Percentiles rank a stretch among this genome's conserved stretches.
Evolutionary conservation across 1,140 invertebrate species (phyloP).

Genomic region (Holotrichia oblita): DNA sequence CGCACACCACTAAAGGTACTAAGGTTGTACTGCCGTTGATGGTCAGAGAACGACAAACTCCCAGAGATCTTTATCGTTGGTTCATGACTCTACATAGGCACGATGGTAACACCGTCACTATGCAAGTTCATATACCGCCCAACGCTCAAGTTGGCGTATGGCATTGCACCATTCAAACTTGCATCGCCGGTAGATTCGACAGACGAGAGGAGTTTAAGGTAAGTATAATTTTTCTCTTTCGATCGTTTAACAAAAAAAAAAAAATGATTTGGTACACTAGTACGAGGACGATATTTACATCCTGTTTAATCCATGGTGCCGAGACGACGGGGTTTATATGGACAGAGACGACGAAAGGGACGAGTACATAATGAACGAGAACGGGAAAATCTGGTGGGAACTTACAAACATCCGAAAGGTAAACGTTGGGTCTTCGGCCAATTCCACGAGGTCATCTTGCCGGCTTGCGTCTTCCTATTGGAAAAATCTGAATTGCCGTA

Average conservation of each 20-base stretch:
- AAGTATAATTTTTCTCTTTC: too few relatives aligned
- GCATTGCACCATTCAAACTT: constrained; percentile 72
- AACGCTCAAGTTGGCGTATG: constrained; percentile 74
- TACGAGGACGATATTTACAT: constrained; percentile 73
- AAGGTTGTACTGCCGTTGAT: constrained; percentile 68
- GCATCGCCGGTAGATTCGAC: constrained; percentile 62
- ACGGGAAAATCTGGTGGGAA: constrained; percentile 82
- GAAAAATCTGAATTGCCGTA: constrained; percentile 70
- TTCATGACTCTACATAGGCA: constrained; percentile 68
- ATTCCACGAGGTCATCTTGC: constrained; percentile 74
- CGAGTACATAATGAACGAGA: constrained; percentile 80
- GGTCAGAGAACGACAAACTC: constrained; percentile 62
- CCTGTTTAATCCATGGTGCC: constrained; percentile 86
- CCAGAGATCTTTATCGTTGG: constrained; percentile 69
- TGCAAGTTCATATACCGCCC: constrained; percentile 70
- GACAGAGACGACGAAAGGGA: constrained; percentile 69
- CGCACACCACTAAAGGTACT: constrained; percentile 71
- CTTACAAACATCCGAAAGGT: constrained; percentile 70
- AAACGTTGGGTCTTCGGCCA: constrained; percentile 81
- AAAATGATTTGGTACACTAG: too few relatives aligned
- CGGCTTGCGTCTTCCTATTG: constrained; percentile 70
- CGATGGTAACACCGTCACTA: constrained; percentile 68
- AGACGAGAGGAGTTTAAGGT: constrained; percentile 65
- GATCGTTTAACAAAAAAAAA: too few relatives aligned
- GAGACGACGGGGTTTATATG: constrained; percentile 75